Percentiles rank a stretch among this genome's conserved stretches.
phyloP scores from a whole-genome alignment of 2,797 vertebrate species.

The Staurois parvus region DNA sequence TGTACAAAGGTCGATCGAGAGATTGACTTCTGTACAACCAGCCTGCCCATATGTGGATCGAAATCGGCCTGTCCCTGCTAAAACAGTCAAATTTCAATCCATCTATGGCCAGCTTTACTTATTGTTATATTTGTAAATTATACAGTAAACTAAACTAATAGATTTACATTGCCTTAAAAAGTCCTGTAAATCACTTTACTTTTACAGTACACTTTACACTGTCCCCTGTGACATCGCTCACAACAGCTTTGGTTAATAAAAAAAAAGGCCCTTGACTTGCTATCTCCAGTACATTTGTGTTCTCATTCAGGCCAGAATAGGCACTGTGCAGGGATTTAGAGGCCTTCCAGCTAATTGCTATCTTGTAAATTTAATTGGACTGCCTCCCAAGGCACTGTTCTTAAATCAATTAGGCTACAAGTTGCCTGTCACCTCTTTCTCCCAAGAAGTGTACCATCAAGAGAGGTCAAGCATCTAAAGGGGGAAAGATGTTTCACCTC shows the following conservation, averaged over 20 bases:
- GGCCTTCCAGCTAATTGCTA: constrained; percentile 91
- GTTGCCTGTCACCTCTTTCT: constrained; percentile 82
- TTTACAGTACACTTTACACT: constrained; percentile 56
- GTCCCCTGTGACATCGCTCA: constrained; percentile 74
- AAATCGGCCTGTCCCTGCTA: too few relatives aligned
- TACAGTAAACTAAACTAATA: neutral
- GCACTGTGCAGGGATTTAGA: constrained; percentile 89
- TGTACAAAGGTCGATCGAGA: too few relatives aligned
- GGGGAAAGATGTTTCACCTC: constrained; percentile 79
- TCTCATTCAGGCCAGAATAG: constrained; percentile 86
- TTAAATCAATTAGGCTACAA: constrained; percentile 90
- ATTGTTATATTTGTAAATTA: neutral
- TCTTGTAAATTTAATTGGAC: constrained; percentile 97
- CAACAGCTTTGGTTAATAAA: constrained; percentile 76
- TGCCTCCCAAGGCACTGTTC: constrained; percentile 79
- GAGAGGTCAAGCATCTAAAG: constrained; percentile 79
- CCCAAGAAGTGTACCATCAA: constrained; percentile 77
- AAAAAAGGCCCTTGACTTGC: constrained; percentile 72
- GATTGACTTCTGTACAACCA: too few relatives aligned
- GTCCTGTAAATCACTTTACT: constrained; percentile 15
- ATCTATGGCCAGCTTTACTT: too few relatives aligned
- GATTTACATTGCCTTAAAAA: constrained; percentile 7
- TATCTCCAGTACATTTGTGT: constrained; percentile 82
- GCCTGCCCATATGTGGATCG: too few relatives aligned
- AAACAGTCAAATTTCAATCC: too few relatives aligned